phyloP scores from a whole-genome alignment of 2,113 vertebrate genomes.

The Epinephelus moara region DNA sequence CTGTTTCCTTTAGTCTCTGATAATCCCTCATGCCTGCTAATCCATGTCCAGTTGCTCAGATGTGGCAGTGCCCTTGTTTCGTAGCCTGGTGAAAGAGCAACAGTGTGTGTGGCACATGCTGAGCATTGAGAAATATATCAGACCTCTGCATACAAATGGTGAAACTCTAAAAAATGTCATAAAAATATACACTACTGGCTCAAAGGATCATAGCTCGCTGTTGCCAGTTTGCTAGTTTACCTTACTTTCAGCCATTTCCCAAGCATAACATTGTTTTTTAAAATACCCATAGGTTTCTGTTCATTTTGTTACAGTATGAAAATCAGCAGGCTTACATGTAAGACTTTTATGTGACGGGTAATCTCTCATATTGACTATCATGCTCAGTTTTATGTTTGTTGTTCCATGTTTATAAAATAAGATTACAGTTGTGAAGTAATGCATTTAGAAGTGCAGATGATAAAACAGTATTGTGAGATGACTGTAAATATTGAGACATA shows the following conservation, averaged over 20 bases:
- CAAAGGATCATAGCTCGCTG: not conserved
- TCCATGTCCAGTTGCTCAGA: slow-evolving; percentile 45
- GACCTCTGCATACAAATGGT: not conserved
- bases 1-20: slow-evolving; percentile 43
- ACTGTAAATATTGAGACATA: not conserved
- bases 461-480: not conserved
- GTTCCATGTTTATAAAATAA: not conserved
- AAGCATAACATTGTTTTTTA: not conserved
- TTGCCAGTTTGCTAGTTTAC: not conserved
- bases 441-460: not conserved
- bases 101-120: slow-evolving; percentile 44
- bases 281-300: not conserved
- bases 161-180: not conserved
- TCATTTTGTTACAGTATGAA: not conserved
- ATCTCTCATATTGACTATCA: not conserved
- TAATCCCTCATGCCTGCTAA: slow-evolving; percentile 59
- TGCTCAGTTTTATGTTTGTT: not conserved
- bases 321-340: not conserved
- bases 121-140: slow-evolving; percentile 9
- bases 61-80: slow-evolving; percentile 40
- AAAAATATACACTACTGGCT: slow-evolving; percentile 6
- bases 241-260: not conserved
- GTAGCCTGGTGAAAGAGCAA: slow-evolving; percentile 28
- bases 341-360: not conserved
- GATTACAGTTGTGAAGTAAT: not conserved